Evolutionary conservation across 2,113 vertebrate genomes (phyloP), one percentile per base, ranked within the genome.

Genomic region (Mugil cephalus): DNA sequence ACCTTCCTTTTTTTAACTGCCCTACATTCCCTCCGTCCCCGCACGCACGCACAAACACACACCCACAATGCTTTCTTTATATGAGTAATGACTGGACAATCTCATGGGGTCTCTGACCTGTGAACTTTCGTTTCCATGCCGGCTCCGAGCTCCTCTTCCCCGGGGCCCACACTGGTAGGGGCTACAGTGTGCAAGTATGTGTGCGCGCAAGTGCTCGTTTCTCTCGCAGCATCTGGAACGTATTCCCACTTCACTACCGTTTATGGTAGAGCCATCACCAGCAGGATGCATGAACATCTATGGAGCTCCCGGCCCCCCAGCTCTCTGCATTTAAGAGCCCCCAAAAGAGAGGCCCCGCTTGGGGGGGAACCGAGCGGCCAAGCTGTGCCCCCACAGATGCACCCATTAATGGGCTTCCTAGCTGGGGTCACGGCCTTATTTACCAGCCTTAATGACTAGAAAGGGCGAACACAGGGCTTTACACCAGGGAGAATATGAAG

Each of bases 171-270:
- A 65, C 59, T 56, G 52, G 60, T 85, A 19, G 58, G 82, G 48
- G 55, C 19, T 67, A 42, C 7, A 38, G 36, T 10, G 7, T 82
- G 69, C 56, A 14, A 36, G 47, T 10, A 46, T 18, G 50, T 63
- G 59, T 24, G 43, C 35, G 43, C 35, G 45, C 47, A 19, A 10
- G 48, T n/a, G 74, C 56, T 59, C 9, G n/a, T 56, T 84, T 77
- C 63, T 73, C 73, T 51, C 14, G n/a, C 66, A 83, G 85, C 90
- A 92, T 92, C 91, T 92, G 90, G 91, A 92, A 91, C 79, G 4
- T 82, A 82, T 92, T 91, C 85, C 72, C 75, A 70, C 84, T 86
- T 84, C 83, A 80, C 61, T 80, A 61, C 79, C 82, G 80, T 91
- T 90, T 88, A 92, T 92, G 88, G 88, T 76, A 66, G 77, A 87